Percentiles rank a stretch among this genome's conserved stretches.
phyloP scores from a whole-genome alignment of 1,140 invertebrate genomes.

The Brachionus asplanchnoidis region DNA sequence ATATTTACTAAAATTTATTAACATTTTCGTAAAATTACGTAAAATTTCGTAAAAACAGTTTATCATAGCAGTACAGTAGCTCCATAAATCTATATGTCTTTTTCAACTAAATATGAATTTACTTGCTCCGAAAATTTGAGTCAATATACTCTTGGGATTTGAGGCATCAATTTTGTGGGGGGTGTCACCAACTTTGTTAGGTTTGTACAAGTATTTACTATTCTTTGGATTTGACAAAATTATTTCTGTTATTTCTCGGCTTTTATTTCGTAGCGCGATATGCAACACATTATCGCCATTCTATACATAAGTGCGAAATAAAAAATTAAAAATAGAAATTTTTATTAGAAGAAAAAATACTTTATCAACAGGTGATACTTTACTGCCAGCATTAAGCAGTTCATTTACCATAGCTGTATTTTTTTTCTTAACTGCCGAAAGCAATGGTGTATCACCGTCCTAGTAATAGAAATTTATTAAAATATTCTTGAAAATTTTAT shows the following conservation, averaged over 20 bases:
- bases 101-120: no score
- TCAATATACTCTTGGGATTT: conserved; percentile 86
- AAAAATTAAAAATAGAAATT: not conserved
- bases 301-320: conserved; percentile 44
- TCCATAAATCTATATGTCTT: no score
- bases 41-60: no score
- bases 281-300: conserved; percentile 93
- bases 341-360: conserved; percentile 45
- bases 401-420: conserved; percentile 86
- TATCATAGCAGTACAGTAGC: no score
- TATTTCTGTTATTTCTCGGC: conserved; percentile 82
- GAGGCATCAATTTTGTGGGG: conserved; percentile 94
- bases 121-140: conserved; percentile 88
- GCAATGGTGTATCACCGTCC: conserved; percentile 86
- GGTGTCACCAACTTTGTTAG: conserved; percentile 89
- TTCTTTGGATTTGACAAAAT: conserved; percentile 89
- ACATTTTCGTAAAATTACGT: no score
- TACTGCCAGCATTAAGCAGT: conserved; percentile 84
- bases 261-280: conserved; percentile 87
- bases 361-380: conserved; percentile 85
- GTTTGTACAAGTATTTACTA: conserved; percentile 86
- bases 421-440: conserved; percentile 81
- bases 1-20: no score
- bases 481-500: not conserved
- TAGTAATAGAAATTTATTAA: conserved; percentile 48